Evolutionary conservation across 2,888 invertebrate species (phyloP).

Genomic region (Cheilosia pagana): DNA sequence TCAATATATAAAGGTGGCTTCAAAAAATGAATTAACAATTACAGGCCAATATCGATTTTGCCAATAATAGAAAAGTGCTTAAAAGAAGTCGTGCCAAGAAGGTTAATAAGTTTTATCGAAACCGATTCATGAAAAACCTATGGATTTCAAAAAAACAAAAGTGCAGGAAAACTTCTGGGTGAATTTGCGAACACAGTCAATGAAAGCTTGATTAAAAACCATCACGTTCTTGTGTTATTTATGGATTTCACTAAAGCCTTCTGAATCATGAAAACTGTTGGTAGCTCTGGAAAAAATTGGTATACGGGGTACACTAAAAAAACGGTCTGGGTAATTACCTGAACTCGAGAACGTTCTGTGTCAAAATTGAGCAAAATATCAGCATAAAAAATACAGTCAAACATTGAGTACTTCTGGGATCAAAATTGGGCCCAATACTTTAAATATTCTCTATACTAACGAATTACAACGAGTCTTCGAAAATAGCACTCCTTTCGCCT

Average conservation of each 20-base stretch:
- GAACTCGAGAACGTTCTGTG: not conserved
- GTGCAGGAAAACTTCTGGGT: not conserved
- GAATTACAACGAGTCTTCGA: slow-evolving; percentile 1
- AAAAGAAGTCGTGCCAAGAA: slow-evolving; percentile 1
- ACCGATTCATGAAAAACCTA: slow-evolving; percentile 1
- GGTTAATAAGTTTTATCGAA: not conserved
- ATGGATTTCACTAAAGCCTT: slow-evolving; percentile 20
- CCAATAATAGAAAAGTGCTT: slow-evolving; percentile 5
- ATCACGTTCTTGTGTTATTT: slow-evolving; percentile 3
- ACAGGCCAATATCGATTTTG: slow-evolving; percentile 12
- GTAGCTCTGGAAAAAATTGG: not conserved
- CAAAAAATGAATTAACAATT: not conserved
- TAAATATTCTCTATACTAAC: slow-evolving; percentile 18
- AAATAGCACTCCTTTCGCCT: not conserved
- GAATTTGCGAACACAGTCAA: slow-evolving; percentile 14
- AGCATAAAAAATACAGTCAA: not conserved
- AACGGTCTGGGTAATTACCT: slow-evolving; percentile 13
- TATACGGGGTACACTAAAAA: not conserved
- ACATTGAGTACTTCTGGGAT: slow-evolving; percentile 23
- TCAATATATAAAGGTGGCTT: not conserved
- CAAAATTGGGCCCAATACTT: slow-evolving; percentile 19
- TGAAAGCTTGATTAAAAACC: slow-evolving; percentile 11
- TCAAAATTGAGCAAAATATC: not conserved
- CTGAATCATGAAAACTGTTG: slow-evolving; percentile 4
- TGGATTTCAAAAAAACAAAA: slow-evolving; percentile 6